phyloP scores from a whole-genome alignment of 2,888 invertebrate genomes.

The Cantharis nigra region DNA sequence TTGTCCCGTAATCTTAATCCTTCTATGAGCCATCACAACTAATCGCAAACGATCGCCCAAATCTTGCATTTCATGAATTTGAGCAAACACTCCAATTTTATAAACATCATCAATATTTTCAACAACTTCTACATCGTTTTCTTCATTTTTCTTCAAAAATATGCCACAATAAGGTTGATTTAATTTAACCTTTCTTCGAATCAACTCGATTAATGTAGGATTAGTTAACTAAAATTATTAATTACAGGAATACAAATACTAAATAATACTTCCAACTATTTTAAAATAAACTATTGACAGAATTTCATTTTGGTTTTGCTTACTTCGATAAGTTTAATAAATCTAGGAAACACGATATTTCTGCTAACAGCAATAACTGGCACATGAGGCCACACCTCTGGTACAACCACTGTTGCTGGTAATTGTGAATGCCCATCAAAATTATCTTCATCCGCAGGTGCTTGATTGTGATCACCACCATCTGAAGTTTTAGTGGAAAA shows the following conservation, averaged over 20 bases:
- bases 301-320: constrained; percentile 11
- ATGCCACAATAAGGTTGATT: constrained; percentile 98
- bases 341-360: constrained; percentile 96
- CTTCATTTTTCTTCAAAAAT: constrained; percentile 91
- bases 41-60: constrained; percentile 86
- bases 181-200: constrained; percentile 90
- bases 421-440: constrained; percentile 59
- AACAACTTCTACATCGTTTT: constrained; percentile 86
- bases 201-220: constrained; percentile 83
- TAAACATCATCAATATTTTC: constrained; percentile 84
- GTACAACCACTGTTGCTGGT: constrained; percentile 90
- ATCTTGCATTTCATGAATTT: constrained; percentile 97
- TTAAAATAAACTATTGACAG: no score
- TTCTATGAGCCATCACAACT: constrained; percentile 92
- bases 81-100: constrained; percentile 92
- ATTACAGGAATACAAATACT: neutral
- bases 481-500: constrained; percentile 14
- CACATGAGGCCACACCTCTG: constrained; percentile 95
- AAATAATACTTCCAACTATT: no score
- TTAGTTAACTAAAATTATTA: constrained; percentile 73
- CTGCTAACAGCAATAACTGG: constrained; percentile 93
- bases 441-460: constrained; percentile 50
- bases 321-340: constrained; percentile 96
- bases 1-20: constrained; percentile 81
- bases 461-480: constrained; percentile 30